Evolutionary conservation across 2,888 invertebrate genomes (phyloP).

Genomic region (Synergus gifuensis): DNA sequence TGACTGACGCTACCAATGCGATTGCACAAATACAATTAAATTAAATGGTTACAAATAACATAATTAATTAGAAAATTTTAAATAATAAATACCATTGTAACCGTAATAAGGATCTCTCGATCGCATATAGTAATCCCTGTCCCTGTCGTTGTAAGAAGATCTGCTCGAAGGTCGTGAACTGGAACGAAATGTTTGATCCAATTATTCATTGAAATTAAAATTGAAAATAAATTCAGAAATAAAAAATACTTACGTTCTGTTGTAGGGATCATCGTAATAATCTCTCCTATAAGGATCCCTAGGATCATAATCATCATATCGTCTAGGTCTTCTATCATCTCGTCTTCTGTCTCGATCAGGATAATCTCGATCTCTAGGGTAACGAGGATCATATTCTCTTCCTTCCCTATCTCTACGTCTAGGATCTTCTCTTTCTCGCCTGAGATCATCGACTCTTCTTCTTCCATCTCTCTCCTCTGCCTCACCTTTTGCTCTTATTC

Average conservation of each 20-base stretch:
- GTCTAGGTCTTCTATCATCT: slow-evolving; percentile 70
- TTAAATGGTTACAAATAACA: slow-evolving; percentile 22
- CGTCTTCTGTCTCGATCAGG: slow-evolving; percentile 71
- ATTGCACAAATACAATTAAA: background rate
- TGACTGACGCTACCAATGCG: background rate
- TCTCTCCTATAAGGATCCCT: slow-evolving; percentile 71
- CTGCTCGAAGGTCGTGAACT: slow-evolving; percentile 76
- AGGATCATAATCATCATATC: slow-evolving; percentile 73
- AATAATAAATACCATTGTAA: slow-evolving; percentile 65
- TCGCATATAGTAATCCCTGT: slow-evolving; percentile 71
- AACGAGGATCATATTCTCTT: slow-evolving; percentile 71
- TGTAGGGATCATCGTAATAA: slow-evolving; percentile 74
- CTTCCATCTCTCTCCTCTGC: slow-evolving; percentile 69
- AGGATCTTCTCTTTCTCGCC: slow-evolving; percentile 67
- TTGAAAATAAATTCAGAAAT: background rate
- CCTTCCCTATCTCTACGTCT: slow-evolving; percentile 64
- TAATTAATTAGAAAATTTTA: background rate
- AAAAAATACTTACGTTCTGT: slow-evolving; percentile 65
- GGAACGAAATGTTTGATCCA: slow-evolving; percentile 36
- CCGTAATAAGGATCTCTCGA: slow-evolving; percentile 72
- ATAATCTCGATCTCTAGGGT: slow-evolving; percentile 66
- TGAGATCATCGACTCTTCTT: slow-evolving; percentile 68
- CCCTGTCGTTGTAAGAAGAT: slow-evolving; percentile 76
- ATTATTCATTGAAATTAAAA: slow-evolving; percentile 2
- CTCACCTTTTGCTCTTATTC: slow-evolving; percentile 69